These are phyloP conservation scores for Strix uralensis DNA, from an alignment of 2,113 vertebrate species.

Conservation along the genomic window DNA sequence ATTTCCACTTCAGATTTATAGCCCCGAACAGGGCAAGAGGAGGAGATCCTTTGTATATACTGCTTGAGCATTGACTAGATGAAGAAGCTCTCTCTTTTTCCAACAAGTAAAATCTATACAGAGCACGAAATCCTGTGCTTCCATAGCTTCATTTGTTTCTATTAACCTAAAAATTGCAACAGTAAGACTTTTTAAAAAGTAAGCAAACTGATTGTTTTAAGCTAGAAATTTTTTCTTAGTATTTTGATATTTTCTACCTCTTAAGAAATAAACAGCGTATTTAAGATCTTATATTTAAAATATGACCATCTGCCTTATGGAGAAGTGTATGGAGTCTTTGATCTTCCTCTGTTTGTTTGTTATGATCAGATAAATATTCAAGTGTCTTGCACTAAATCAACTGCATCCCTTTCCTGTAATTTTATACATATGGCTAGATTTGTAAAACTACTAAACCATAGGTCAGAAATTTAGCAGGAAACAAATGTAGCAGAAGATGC, in stretches of 20 bases:
- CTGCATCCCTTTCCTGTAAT: conserved; percentile 17
- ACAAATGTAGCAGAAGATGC: conserved; percentile 22
- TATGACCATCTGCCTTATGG: conserved; percentile 78
- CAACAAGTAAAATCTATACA: conserved; percentile 1
- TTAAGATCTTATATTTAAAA: conserved; percentile 70
- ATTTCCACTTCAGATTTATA: background rate
- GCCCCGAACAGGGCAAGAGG: background rate
- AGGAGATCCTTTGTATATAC: conserved; percentile 5
- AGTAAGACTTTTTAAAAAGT: conserved; percentile 55
- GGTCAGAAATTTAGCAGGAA: conserved; percentile 26
- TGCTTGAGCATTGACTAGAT: conserved; percentile 27
- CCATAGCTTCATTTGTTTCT: conserved; percentile 45
- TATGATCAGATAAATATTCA: conserved; percentile 40
- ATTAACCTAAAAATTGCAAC: conserved; percentile 38
- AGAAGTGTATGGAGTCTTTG: conserved; percentile 54
- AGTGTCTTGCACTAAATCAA: conserved; percentile 46
- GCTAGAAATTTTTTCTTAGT: conserved; percentile 59
- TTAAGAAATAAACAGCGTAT: conserved; percentile 61
- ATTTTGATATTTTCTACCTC: conserved; percentile 80
- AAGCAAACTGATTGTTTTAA: conserved; percentile 59
- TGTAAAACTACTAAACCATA: background rate
- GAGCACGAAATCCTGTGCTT: conserved; percentile 46
- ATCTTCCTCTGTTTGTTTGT: conserved; percentile 54
- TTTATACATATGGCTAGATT: background rate
- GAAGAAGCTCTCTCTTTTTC: conserved; percentile 28